phyloP scores from a whole-genome alignment of 2,888 invertebrate species.

The Augochlorella aurata region DNA sequence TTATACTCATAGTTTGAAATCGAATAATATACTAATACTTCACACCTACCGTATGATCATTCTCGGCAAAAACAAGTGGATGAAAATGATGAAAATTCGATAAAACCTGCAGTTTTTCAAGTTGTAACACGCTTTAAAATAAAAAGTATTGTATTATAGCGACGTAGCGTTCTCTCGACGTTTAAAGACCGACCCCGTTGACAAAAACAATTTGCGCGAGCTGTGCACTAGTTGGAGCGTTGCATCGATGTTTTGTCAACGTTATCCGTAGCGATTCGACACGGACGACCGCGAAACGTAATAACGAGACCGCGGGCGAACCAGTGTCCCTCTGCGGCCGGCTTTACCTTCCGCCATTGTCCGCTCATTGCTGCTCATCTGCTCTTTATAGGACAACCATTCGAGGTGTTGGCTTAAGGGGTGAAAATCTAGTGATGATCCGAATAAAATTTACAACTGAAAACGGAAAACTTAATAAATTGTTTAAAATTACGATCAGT shows the following conservation, averaged over 20 bases:
- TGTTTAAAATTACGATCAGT: not conserved
- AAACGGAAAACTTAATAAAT: not conserved
- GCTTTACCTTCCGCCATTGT: constrained; percentile 37
- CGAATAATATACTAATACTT: not conserved
- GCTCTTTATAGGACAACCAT: constrained; percentile 14
- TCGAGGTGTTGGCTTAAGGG: not conserved
- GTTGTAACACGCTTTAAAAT: not conserved
- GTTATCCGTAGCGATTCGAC: constrained; percentile 42
- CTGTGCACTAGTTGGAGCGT: constrained; percentile 8
- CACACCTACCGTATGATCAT: not conserved
- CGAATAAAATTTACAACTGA: not conserved
- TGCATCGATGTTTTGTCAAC: constrained; percentile 58
- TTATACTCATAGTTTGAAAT: too few species aligned
- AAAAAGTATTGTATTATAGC: not conserved
- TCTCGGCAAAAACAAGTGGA: not conserved
- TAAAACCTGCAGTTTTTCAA: not conserved
- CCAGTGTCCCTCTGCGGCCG: constrained; percentile 42
- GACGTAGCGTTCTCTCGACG: not conserved
- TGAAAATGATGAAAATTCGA: not conserved
- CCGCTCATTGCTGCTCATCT: constrained; percentile 34
- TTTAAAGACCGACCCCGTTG: constrained; percentile 1
- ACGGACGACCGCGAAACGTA: constrained; percentile 64
- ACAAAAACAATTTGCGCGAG: constrained; percentile 9
- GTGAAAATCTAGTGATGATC: not conserved
- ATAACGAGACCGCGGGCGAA: constrained; percentile 62